A percentile compares a stretch with the other conserved stretches of the same genome.
Conservation (phyloP, 1,140 invertebrate genomes). For the Coelopa frigida region DNA sequence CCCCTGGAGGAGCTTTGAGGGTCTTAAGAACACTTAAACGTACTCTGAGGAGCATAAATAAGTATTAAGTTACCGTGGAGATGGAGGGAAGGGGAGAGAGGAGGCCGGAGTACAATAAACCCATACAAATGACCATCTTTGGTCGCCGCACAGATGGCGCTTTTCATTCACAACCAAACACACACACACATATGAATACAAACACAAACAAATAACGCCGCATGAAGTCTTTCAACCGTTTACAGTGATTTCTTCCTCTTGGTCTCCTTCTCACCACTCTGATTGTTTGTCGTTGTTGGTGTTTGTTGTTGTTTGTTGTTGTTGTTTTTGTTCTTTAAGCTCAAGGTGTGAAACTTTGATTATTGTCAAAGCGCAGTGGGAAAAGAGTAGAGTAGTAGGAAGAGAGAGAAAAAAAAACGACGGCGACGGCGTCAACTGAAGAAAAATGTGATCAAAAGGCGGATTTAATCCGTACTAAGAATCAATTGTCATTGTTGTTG, state of each 20-base stretch:
- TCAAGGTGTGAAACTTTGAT: constrained; percentile 43
- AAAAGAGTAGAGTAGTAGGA: too few relatives aligned
- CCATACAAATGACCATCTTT: too few relatives aligned
- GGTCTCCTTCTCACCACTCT: too few relatives aligned
- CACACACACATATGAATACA: not conserved
- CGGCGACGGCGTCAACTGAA: too few relatives aligned
- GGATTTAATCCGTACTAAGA: too few relatives aligned
- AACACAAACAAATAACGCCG: too few relatives aligned
- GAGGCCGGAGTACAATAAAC: not conserved
- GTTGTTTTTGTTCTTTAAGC: constrained; percentile 24
- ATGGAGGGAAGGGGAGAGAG: constrained; percentile 4
- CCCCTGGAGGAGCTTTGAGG: too few relatives aligned
- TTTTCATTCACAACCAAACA: not conserved
- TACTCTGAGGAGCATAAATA: constrained; percentile 9
- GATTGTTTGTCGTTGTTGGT: not conserved
- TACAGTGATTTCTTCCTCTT: too few relatives aligned
- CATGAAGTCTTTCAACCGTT: too few relatives aligned
- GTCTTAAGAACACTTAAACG: constrained; percentile 9
- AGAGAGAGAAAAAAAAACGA: too few relatives aligned
- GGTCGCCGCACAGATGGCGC: constrained; percentile 1
- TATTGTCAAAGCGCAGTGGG: constrained; percentile 27
- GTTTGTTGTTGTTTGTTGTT: not conserved
- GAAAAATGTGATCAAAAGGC: too few relatives aligned
- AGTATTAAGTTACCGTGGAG: constrained; percentile 13
- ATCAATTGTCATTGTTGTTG: too few relatives aligned